phyloP scores from a whole-genome alignment of 2,888 invertebrate species.

The Augochlorella aurata region DNA sequence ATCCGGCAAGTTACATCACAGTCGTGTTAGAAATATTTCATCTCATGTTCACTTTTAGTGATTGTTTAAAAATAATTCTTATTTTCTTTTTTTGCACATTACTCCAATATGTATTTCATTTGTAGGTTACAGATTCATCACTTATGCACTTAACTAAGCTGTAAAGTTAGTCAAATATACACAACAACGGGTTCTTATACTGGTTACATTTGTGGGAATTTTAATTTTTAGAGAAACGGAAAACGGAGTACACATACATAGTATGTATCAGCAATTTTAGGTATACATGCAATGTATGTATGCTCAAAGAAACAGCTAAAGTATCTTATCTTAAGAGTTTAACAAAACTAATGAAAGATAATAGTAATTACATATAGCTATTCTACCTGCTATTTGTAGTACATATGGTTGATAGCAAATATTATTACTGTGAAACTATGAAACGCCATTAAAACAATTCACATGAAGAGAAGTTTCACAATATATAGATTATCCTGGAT shows the following conservation, averaged over 20 bases:
- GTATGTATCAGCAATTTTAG: neutral
- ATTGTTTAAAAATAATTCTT: constrained; percentile 17
- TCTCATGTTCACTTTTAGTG: neutral
- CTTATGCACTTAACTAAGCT: neutral
- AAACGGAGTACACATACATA: too few relatives aligned
- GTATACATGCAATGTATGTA: too few relatives aligned
- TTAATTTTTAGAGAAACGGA: neutral
- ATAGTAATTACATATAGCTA: neutral
- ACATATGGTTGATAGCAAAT: neutral
- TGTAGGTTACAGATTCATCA: neutral
- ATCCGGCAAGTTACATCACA: neutral
- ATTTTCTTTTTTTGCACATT: neutral
- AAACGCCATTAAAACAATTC: neutral
- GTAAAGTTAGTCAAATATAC: neutral
- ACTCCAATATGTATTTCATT: neutral
- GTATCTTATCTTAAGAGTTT: neutral
- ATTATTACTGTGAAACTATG: neutral
- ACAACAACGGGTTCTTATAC: neutral
- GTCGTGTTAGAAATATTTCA: neutral
- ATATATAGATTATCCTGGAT: neutral
- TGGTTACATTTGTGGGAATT: neutral
- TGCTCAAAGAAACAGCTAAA: neutral
- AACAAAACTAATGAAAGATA: neutral
- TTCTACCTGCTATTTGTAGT: neutral
- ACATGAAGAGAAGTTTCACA: neutral